Conservation (phyloP, 2,113 vertebrate genomes). For the Brevimyrus niger region DNA sequence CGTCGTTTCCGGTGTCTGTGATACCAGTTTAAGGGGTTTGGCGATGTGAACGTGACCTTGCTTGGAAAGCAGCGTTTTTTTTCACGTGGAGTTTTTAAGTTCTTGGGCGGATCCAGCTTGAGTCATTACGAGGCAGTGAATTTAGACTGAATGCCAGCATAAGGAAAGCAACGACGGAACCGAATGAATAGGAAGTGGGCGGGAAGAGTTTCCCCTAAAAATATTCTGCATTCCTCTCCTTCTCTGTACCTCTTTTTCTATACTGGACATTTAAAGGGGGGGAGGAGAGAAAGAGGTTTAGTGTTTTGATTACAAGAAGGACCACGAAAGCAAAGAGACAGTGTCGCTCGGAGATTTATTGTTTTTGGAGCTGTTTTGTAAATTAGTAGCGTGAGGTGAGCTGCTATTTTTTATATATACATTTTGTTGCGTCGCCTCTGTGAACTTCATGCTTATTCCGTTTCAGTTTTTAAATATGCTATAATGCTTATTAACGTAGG, state of each 20-base stretch:
- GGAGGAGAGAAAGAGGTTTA: constrained; percentile 33
- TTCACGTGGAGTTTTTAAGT: constrained; percentile 36
- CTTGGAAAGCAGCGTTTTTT: not conserved
- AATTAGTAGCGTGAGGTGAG: not conserved
- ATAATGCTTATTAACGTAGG: not conserved
- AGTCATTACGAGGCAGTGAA: constrained; percentile 39
- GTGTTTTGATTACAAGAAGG: constrained; percentile 31
- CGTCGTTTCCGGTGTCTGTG: not conserved
- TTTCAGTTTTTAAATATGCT: not conserved
- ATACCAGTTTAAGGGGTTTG: not conserved
- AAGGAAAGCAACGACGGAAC: constrained; percentile 45
- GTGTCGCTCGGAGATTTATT: constrained; percentile 15
- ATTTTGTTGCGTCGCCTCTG: not conserved
- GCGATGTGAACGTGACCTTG: not conserved
- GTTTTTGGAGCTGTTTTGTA: not conserved
- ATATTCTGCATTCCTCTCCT: constrained; percentile 24
- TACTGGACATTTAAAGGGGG: constrained; percentile 26
- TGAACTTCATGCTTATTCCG: not conserved
- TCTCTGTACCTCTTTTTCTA: constrained; percentile 26
- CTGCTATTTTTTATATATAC: not conserved
- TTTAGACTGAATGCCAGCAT: constrained; percentile 22
- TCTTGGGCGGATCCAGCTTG: constrained; percentile 47
- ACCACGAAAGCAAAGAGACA: constrained; percentile 30
- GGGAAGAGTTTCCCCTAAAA: constrained; percentile 34
- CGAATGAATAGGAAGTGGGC: constrained; percentile 57